A percentile compares a stretch with the other conserved stretches of the same genome.
Evolutionary conservation across 64 coral and sea anemone species (phyloP).

Genomic region (Exaiptasia diaphana): DNA sequence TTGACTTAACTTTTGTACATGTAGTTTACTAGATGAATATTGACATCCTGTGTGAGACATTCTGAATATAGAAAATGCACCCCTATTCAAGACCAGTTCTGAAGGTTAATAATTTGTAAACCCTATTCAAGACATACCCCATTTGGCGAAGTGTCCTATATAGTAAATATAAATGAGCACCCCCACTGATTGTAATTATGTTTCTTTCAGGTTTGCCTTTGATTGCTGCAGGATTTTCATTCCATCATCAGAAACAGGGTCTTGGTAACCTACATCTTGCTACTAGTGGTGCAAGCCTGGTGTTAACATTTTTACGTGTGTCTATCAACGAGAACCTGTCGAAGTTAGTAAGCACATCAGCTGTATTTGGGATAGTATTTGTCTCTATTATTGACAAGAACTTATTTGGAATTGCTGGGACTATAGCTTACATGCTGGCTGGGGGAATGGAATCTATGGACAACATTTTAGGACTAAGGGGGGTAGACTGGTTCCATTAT

Average conservation of each 20-base stretch:
- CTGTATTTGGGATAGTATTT: constrained; percentile 69
- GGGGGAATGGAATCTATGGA: constrained; percentile 48
- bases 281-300: constrained; percentile 51
- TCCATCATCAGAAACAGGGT: constrained; percentile 43
- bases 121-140: no score
- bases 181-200: no score
- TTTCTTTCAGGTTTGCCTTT: constrained; percentile 73
- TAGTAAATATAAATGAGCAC: no score
- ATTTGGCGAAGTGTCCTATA: no score
- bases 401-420: constrained; percentile 51
- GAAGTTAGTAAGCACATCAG: constrained; percentile 49
- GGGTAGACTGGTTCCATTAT: constrained; percentile 94
- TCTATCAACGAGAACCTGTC: constrained; percentile 39
- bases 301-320: constrained; percentile 41
- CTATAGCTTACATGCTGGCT: constrained; percentile 62
- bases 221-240: constrained; percentile 76
- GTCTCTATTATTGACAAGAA: constrained; percentile 59
- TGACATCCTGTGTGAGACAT: no score
- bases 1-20: no score
- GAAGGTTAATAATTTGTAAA: no score
- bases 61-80: no score
- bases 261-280: constrained; percentile 63
- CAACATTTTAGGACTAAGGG: constrained; percentile 55
- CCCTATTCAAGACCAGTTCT: no score
- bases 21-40: no score